Conservation (phyloP, 2,888 invertebrate species). For the Dicyrtomina minuta region DNA sequence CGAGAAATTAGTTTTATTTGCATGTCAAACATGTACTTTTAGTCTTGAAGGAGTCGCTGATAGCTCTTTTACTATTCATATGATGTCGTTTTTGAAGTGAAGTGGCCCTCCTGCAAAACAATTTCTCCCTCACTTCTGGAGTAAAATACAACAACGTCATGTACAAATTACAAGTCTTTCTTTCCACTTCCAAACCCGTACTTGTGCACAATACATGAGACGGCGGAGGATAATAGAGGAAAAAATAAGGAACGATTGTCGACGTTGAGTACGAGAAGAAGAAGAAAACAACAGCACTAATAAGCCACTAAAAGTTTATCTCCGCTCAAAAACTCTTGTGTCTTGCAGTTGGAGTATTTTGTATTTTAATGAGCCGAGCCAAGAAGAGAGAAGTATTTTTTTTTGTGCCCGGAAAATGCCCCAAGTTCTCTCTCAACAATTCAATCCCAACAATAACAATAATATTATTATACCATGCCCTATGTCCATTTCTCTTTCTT, state of each 20-base stretch:
- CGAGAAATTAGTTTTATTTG: conserved; percentile 16
- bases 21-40: conserved; percentile 6
- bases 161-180: background rate
- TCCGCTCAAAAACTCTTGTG: no score
- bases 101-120: conserved; percentile 12
- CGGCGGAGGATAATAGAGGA: background rate
- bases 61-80: conserved; percentile 17
- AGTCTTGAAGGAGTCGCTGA: conserved; percentile 8
- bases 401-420: no score
- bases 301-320: no score
- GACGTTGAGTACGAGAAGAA: no score
- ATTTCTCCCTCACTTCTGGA: background rate
- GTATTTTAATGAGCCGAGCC: no score
- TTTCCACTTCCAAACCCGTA: background rate
- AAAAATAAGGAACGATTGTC: background rate
- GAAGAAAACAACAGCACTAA: no score
- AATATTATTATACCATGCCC: no score
- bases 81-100: conserved; percentile 1
- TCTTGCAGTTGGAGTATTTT: no score
- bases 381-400: no score
- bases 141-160: background rate
- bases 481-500: no score
- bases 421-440: no score
- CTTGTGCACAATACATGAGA: background rate
- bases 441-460: no score